Conservation (phyloP, 2,888 invertebrate species). For the Exephanes ischioxanthus region DNA sequence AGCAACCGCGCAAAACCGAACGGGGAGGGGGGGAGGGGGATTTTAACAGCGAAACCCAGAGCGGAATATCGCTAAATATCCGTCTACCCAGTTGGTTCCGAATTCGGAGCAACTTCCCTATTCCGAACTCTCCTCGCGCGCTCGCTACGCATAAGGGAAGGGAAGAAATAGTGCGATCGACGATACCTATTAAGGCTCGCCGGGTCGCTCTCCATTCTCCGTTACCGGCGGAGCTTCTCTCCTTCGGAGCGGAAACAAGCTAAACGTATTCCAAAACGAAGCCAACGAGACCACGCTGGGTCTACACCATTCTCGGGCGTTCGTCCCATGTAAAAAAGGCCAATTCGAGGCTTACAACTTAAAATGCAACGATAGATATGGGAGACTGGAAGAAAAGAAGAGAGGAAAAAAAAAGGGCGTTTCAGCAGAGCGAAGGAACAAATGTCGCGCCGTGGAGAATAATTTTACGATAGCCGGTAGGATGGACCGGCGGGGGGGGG, state of each 20-base stretch:
- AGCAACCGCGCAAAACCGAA: conserved; percentile 46
- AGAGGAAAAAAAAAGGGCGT: background rate
- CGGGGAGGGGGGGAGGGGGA: too few species aligned
- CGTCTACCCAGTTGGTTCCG: conserved; percentile 42
- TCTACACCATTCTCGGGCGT: background rate
- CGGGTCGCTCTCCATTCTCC: conserved; percentile 1
- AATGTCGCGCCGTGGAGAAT: conserved; percentile 59
- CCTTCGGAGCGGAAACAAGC: conserved; percentile 5
- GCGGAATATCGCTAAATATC: conserved; percentile 64
- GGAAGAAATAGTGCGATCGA: conserved; percentile 52
- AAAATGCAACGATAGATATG: conserved; percentile 28
- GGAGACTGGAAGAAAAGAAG: background rate
- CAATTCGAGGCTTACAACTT: conserved; percentile 2
- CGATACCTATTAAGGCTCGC: conserved; percentile 59
- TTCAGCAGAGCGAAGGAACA: conserved; percentile 35
- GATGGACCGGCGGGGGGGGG: conserved; percentile 24
- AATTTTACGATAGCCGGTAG: conserved; percentile 63
- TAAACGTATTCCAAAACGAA: conserved; percentile 41
- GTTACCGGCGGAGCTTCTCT: background rate
- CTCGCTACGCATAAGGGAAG: conserved; percentile 53
- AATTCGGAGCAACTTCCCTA: conserved; percentile 59
- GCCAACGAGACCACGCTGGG: background rate
- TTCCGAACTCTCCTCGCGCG: conserved; percentile 16
- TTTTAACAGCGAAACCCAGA: background rate
- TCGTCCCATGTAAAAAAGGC: conserved; percentile 29